A percentile compares a stretch with the other conserved stretches of the same genome.
phyloP scores from a whole-genome alignment of 2,888 invertebrate genomes.

The Lordiphosa fenestrarum region DNA sequence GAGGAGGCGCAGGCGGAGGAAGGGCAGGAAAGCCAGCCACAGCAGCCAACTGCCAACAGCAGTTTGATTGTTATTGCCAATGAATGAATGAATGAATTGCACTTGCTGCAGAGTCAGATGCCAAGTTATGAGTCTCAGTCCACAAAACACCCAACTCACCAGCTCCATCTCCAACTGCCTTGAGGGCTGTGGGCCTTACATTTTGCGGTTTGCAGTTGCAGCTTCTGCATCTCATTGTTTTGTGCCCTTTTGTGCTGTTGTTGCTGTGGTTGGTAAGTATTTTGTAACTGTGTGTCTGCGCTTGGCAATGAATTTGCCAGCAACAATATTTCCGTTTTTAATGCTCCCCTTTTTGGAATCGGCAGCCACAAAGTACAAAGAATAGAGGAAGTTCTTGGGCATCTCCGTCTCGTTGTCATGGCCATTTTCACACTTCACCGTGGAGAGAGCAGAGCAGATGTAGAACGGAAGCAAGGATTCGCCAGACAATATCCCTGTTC shows the following conservation, averaged over 20 bases:
- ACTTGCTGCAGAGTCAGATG: constrained; percentile 57
- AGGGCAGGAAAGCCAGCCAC: constrained; percentile 25
- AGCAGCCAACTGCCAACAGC: constrained; percentile 60
- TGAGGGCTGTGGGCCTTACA: constrained; percentile 51
- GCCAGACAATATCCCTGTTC: constrained; percentile 44
- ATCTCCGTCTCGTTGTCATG: constrained; percentile 1
- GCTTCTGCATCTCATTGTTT: constrained; percentile 41
- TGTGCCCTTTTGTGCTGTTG: constrained; percentile 44
- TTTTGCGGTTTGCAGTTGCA: constrained; percentile 66
- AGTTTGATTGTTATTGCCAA: constrained; percentile 74
- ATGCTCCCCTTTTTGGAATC: constrained; percentile 18
- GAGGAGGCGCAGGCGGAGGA: constrained; percentile 6
- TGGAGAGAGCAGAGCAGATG: constrained; percentile 36
- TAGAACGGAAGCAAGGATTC: constrained; percentile 39
- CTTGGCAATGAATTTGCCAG: constrained; percentile 70
- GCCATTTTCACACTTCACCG: constrained; percentile 5
- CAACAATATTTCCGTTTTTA: constrained; percentile 58
- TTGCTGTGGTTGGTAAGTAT: constrained; percentile 26
- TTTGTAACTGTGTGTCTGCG: constrained; percentile 51
- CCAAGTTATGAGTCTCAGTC: constrained; percentile 33
- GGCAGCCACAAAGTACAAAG: constrained; percentile 16
- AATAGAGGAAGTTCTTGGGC: background rate
- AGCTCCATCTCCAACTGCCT: constrained; percentile 18
- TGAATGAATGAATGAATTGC: constrained; percentile 72
- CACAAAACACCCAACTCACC: constrained; percentile 21